Percentiles rank a stretch among this genome's conserved stretches.
phyloP scores from a whole-genome alignment of 2,888 invertebrate species.

The Imbricaverruca yamaguchii region DNA sequence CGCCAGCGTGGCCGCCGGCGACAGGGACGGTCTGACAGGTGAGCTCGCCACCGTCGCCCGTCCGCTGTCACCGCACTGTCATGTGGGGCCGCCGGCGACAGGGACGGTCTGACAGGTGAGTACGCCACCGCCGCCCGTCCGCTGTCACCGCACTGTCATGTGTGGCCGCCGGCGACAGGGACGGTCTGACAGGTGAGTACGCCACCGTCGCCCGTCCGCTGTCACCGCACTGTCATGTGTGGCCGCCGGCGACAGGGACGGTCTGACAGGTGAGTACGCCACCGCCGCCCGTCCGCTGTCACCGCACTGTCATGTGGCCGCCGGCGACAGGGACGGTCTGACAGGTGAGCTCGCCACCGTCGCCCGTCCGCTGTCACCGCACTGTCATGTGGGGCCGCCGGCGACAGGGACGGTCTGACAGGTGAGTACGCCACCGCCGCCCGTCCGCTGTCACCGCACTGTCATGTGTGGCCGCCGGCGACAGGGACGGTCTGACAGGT shows the following conservation, averaged over 20 bases:
- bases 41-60: constrained; percentile 26
- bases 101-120: constrained; percentile 75
- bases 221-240: constrained; percentile 44
- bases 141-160: constrained; percentile 35
- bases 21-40: constrained; percentile 83
- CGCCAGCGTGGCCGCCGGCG: constrained; percentile 69
- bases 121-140: no score
- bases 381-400: constrained; percentile 51
- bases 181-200: constrained; percentile 66
- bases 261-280: constrained; percentile 57
- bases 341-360: constrained; percentile 48
- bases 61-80: no score
- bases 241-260: constrained; percentile 80
- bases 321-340: constrained; percentile 82
- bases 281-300: no score
- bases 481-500: constrained; percentile 83
- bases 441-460: no score
- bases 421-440: constrained; percentile 38
- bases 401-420: constrained; percentile 87
- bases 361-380: background rate
- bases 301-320: constrained; percentile 44
- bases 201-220: no score
- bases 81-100: constrained; percentile 68
- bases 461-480: constrained; percentile 60
- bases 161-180: constrained; percentile 75